These are phyloP conservation scores for Eilema caniola DNA, from an alignment of 2,888 invertebrate genomes.

Conservation along the genomic window DNA sequence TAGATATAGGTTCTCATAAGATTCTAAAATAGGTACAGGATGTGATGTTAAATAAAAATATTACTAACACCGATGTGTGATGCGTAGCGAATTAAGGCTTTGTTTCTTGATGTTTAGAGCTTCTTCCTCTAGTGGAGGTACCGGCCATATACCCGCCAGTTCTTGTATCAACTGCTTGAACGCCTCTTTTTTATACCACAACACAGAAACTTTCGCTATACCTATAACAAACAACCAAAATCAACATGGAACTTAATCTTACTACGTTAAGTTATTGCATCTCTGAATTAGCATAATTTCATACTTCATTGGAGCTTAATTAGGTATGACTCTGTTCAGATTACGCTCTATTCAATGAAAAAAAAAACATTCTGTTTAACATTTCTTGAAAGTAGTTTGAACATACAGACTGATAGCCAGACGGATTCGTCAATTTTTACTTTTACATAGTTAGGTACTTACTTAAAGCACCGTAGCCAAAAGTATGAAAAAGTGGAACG, in stretches of 20 bases:
- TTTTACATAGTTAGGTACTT: conserved; percentile 61
- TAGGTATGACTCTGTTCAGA: conserved; percentile 32
- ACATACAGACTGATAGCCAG: conserved; percentile 34
- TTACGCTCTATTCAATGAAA: conserved; percentile 33
- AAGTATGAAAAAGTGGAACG: conserved; percentile 80
- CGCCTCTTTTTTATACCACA: conserved; percentile 78
- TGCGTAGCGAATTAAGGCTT: conserved; percentile 68
- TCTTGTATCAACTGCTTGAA: conserved; percentile 72
- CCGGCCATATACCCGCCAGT: conserved; percentile 77
- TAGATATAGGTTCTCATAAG: neutral
- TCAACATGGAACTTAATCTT: neutral
- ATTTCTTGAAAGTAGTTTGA: conserved; percentile 39
- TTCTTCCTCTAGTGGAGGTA: conserved; percentile 69
- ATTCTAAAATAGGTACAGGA: neutral
- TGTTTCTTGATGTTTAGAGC: conserved; percentile 68
- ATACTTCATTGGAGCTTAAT: conserved; percentile 37
- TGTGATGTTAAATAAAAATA: conserved; percentile 12
- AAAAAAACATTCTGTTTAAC: conserved; percentile 44
- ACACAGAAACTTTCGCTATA: conserved; percentile 73
- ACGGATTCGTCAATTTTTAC: conserved; percentile 39
- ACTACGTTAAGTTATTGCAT: conserved; percentile 4
- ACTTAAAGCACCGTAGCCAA: conserved; percentile 81
- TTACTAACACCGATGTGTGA: conserved; percentile 71
- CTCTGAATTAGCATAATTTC: conserved; percentile 16
- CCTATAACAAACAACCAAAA: conserved; percentile 49